phyloP scores from a whole-genome alignment of 2,888 invertebrate species.

The Ophioninae sp. region DNA sequence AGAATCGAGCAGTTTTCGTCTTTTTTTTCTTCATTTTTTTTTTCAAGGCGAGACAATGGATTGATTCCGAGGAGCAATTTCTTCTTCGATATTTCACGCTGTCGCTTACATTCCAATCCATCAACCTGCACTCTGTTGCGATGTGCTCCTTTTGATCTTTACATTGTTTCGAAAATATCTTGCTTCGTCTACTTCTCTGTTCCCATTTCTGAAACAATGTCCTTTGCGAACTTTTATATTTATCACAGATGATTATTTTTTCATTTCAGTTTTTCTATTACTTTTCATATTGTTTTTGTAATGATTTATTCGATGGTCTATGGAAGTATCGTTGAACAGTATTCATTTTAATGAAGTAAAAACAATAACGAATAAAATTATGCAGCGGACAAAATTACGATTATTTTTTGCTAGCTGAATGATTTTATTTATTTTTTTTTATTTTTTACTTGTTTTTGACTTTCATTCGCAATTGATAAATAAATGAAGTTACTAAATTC shows the following conservation, averaged over 20 bases:
- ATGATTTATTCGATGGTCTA: no score
- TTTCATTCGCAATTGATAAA: not conserved
- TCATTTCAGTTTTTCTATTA: no score
- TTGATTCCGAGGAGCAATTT: conserved; percentile 19
- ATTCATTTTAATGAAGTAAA: not conserved
- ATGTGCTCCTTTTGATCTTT: not conserved
- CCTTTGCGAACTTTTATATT: not conserved
- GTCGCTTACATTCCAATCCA: not conserved
- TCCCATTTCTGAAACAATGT: not conserved
- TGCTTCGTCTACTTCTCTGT: not conserved
- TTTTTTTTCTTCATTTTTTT: conserved; percentile 17
- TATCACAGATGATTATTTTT: not conserved
- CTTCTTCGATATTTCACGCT: conserved; percentile 14
- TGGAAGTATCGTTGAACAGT: not conserved
- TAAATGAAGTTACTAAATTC: not conserved
- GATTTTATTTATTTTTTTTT: no score
- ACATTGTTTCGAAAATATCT: not conserved
- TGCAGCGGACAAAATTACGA: no score
- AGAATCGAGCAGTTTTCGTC: conserved; percentile 12
- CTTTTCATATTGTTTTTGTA: no score
- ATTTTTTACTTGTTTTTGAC: no score
- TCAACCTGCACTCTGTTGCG: not conserved
- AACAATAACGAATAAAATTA: no score
- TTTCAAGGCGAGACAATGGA: conserved; percentile 18
- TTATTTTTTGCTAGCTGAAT: no score